Evolutionary conservation across 2,797 vertebrate species (phyloP), one percentile per base, ranked within the genome.

Genomic region (Neosilurus mollespiculum): DNA sequence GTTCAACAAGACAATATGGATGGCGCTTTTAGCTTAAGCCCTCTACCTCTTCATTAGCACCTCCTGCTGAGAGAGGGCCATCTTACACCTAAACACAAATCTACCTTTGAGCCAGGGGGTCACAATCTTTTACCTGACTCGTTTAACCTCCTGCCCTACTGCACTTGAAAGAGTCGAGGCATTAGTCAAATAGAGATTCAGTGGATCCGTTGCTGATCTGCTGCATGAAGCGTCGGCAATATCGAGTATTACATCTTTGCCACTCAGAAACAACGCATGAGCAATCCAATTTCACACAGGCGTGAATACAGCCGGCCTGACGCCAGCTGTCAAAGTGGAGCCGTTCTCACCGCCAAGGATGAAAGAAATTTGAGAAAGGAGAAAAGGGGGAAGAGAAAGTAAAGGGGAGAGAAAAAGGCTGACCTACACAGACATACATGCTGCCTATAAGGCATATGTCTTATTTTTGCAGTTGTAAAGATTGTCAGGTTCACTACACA

Each of bases 281-380:
- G 91, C 93, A 93, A 94, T 94, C 92, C 94, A 95, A 94, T 94
- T 94, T 94, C 93, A 94, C 93, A 94, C 92, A 91, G 85, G 90
- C 89, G 49, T 88, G 90, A 93, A 91, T 92, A 82, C 89, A 64
- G 83, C 79, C 85, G 89, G 87, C 88, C 89, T 80, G 87, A 90
- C n/a, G 76, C 82, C 56, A 89, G 86, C 87, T 88, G 86, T 89
- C 81, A 89, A 81, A 72, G 89, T 87, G 86, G 89, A 88, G 87
- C 91, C 87, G 87, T 91, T 91, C 89, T 88, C 69, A 88, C 85
- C 84, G 80, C 88, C 88, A 90, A 91, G 92, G 89, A 91, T 65
- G 87, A 89, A 90, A 87, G 89, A 86, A 87, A 88, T 92, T 90
- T 90, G 88, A 89, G 87, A 83, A 56, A 59, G 15, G 64, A 80